phyloP scores from a whole-genome alignment of 2,797 vertebrate genomes.

The Bryconaethiops microstoma region DNA sequence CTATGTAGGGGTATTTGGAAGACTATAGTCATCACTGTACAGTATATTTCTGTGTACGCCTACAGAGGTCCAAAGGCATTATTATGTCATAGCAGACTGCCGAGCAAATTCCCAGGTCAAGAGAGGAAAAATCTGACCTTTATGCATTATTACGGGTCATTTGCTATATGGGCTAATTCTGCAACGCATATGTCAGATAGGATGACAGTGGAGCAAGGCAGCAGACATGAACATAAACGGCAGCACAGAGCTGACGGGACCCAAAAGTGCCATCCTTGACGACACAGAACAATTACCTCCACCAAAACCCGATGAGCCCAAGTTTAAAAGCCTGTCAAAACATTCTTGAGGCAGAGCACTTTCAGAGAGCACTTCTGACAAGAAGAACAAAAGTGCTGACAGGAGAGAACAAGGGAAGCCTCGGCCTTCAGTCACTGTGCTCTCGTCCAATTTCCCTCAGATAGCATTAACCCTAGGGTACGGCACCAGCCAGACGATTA shows the following conservation, averaged over 20 bases:
- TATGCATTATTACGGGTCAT: background rate
- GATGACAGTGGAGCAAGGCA: background rate
- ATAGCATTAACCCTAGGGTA: conserved; percentile 25
- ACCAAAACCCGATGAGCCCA: conserved; percentile 45
- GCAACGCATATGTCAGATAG: background rate
- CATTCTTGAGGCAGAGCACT: conserved; percentile 47
- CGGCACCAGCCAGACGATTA: conserved; percentile 12
- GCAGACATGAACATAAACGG: conserved; percentile 11
- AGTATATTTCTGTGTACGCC: background rate
- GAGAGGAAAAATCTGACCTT: background rate
- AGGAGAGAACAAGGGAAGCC: conserved; percentile 16
- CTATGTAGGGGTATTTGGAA: background rate
- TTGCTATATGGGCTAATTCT: background rate
- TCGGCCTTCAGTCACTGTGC: background rate
- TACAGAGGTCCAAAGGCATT: background rate
- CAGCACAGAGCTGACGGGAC: conserved; percentile 33
- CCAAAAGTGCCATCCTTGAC: conserved; percentile 37
- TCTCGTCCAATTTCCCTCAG: conserved; percentile 1
- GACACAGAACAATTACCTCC: conserved; percentile 61
- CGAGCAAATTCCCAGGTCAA: background rate
- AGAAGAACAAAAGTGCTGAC: conserved; percentile 33
- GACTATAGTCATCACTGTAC: background rate
- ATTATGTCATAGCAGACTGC: background rate
- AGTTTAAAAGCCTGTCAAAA: conserved; percentile 65
- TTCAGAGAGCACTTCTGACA: conserved; percentile 31